Evolutionary conservation across 2,113 vertebrate genomes (phyloP), one percentile per base, ranked within the genome.

Genomic region (Rhinogobius similis): DNA sequence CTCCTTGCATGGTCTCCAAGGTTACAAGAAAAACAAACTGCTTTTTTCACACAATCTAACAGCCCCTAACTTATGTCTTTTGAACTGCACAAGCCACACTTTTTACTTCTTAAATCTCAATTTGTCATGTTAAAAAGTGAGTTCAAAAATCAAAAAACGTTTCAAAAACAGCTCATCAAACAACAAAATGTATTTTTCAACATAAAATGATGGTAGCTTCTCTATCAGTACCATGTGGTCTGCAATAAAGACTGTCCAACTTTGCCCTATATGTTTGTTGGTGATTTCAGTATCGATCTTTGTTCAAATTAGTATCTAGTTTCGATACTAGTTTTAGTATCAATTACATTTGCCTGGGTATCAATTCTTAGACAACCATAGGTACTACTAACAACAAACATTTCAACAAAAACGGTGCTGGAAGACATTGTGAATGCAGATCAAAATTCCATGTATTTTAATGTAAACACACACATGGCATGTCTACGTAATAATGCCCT

Each of bases 381-480:
- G 9, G 5, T 46, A 14, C 14, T 46, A 0, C 43, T 20, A 5
- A 3, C 46, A 50, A 21, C 46, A 50, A 50, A 8, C 46, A n/a
- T 21, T 50, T 10, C 46, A 50, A 21, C n/a, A 50, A 50, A 50
- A 26, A 26, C 13, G 13, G 11, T 56, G 12, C 23, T 27, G 14
- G 1, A 52, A 5, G 48, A 16, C 48, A 65, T 21, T 24, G 46
- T 12, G 36, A 1, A 26, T 1, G 55, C 3, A 55, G 12, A 21
- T 4, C 14, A 44, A 0, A n/a, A 10, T 21, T 21, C 46, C 1
- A 36, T 50, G 46, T 50, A n/a, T 53, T 53, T 23, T 4, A 23
- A 72, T 24, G 68, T 76, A 56, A 56, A 61, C 67, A 32, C 71
- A 71, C 24, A 67, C 14, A 67, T 29, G 58, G 41, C 6, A 63